Percentiles rank a stretch among this genome's conserved stretches.
Evolutionary conservation across 2,797 vertebrate species (phyloP).

Genomic region (Novumbra hubbsi): DNA sequence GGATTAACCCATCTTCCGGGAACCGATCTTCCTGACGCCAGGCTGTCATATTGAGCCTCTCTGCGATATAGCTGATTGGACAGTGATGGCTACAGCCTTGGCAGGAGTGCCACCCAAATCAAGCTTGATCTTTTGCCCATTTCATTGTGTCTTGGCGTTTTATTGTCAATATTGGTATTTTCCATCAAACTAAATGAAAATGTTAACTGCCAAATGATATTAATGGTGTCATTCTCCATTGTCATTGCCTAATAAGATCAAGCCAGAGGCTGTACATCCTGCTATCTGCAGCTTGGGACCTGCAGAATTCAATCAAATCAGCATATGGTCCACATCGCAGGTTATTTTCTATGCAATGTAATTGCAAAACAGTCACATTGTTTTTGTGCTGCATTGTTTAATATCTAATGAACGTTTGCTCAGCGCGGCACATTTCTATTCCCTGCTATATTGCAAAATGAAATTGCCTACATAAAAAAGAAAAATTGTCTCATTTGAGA

Average conservation of each 20-base stretch:
- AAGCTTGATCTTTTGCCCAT: slow-evolving; percentile 18
- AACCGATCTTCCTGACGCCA: slow-evolving; percentile 26
- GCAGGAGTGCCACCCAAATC: slow-evolving; percentile 46
- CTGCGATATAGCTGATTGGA: slow-evolving; percentile 53
- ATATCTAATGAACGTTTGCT: slow-evolving; percentile 65
- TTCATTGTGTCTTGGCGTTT: slow-evolving; percentile 62
- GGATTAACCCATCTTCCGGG: background rate
- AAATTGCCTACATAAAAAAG: slow-evolving; percentile 71
- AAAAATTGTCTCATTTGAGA: slow-evolving; percentile 62
- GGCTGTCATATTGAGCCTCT: slow-evolving; percentile 46
- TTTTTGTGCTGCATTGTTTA: slow-evolving; percentile 71
- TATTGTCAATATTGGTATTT: slow-evolving; percentile 59
- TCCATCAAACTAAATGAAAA: slow-evolving; percentile 66
- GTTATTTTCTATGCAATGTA: slow-evolving; percentile 78
- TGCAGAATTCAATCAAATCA: slow-evolving; percentile 64
- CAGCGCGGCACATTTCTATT: slow-evolving; percentile 63
- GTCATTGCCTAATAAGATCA: slow-evolving; percentile 20
- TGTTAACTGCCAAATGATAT: slow-evolving; percentile 73
- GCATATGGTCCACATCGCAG: slow-evolving; percentile 48
- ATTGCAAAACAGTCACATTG: slow-evolving; percentile 68
- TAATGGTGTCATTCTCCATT: slow-evolving; percentile 71
- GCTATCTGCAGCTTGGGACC: slow-evolving; percentile 36
- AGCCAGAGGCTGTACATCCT: slow-evolving; percentile 19
- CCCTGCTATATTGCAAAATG: slow-evolving; percentile 65
- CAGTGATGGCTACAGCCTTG: slow-evolving; percentile 46